Conservation (phyloP, 2,888 invertebrate genomes). For the Dicroscelio sp. region DNA sequence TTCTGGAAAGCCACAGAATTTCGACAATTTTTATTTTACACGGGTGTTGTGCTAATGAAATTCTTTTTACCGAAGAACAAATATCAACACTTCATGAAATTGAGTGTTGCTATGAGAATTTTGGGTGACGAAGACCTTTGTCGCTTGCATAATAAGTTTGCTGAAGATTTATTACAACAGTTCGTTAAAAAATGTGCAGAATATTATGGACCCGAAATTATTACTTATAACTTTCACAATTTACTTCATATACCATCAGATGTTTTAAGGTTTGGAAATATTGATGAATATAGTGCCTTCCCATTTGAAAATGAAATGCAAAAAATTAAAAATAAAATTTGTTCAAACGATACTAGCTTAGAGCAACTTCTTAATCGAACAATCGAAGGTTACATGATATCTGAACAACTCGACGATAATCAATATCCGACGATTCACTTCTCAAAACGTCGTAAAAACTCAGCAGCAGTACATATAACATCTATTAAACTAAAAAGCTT, state of each 20-base stretch:
- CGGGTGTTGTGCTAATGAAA: conserved; percentile 83
- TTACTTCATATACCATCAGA: conserved; percentile 82
- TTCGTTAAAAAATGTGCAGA: conserved; percentile 53
- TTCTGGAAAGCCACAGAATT: conserved; percentile 86
- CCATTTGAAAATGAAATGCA: conserved; percentile 25
- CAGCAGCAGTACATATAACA: neutral
- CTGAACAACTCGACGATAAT: neutral
- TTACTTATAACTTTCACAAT: conserved; percentile 86
- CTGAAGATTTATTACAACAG: conserved; percentile 29
- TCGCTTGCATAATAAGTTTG: neutral
- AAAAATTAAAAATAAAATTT: conserved; percentile 44
- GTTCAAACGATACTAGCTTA: conserved; percentile 7
- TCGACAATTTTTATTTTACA: conserved; percentile 84
- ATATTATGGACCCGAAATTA: conserved; percentile 76
- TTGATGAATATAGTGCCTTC: conserved; percentile 53
- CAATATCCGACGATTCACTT: conserved; percentile 8
- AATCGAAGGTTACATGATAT: neutral
- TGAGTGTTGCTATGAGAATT: conserved; percentile 10
- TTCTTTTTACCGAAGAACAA: conserved; percentile 65
- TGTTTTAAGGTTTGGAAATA: conserved; percentile 13
- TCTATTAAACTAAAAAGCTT: neutral
- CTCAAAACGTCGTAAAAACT: neutral
- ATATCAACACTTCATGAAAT: conserved; percentile 78
- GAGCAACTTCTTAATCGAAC: conserved; percentile 29
- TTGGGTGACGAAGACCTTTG: conserved; percentile 1